A percentile compares a stretch with the other conserved stretches of the same genome.
phyloP scores from a whole-genome alignment of 2,888 invertebrate genomes.

The Dusona sp. region DNA sequence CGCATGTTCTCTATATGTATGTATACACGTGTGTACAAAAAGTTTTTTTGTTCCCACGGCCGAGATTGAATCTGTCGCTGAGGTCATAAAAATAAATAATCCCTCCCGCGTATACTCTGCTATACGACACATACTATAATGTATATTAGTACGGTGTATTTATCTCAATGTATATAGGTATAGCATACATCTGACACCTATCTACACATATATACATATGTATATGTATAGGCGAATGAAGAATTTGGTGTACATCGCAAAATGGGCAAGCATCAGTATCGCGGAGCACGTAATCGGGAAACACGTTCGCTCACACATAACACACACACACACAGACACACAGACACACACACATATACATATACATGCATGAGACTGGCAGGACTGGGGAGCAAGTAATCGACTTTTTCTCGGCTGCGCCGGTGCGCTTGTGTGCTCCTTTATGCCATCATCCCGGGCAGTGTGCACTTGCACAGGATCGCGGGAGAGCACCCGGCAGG shows the following conservation, averaged over 20 bases:
- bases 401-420: slow-evolving; percentile 55
- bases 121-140: slow-evolving; percentile 13
- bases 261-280: slow-evolving; percentile 58
- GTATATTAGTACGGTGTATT: slow-evolving; percentile 9
- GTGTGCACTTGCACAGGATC: slow-evolving; percentile 7
- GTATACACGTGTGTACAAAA: background rate
- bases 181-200: background rate
- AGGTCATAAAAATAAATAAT: slow-evolving; percentile 69
- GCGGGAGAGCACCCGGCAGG: slow-evolving; percentile 41
- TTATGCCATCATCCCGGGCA: slow-evolving; percentile 1
- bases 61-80: slow-evolving; percentile 68
- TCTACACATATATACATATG: background rate
- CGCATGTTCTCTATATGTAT: background rate
- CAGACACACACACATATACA: background rate
- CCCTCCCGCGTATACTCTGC: slow-evolving; percentile 37
- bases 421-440: background rate
- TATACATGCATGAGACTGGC: background rate
- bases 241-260: slow-evolving; percentile 27
- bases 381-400: slow-evolving; percentile 45
- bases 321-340: background rate
- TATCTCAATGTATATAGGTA: slow-evolving; percentile 5
- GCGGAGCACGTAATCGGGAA: slow-evolving; percentile 63
- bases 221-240: background rate
- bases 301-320: slow-evolving; percentile 58
- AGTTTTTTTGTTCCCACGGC: slow-evolving; percentile 27